phyloP scores from a whole-genome alignment of 2,797 vertebrate species.

The Oryzias sinensis region DNA sequence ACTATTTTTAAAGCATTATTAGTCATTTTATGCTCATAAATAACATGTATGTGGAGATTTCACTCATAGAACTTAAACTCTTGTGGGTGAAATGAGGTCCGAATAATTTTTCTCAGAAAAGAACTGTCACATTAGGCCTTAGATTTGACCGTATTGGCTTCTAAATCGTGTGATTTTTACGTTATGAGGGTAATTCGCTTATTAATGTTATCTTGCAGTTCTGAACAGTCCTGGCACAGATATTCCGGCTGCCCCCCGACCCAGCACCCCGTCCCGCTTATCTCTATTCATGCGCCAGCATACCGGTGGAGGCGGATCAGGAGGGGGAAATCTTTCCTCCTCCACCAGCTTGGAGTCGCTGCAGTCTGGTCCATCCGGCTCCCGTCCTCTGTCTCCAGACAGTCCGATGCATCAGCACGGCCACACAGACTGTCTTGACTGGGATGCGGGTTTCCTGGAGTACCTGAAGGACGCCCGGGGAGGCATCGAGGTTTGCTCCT shows the following conservation, averaged over 20 bases:
- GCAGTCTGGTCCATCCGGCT: conserved; percentile 49
- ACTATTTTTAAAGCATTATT: too few species aligned
- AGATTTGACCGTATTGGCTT: not conserved
- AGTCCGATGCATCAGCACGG: conserved; percentile 80
- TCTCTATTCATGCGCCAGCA: conserved; percentile 90
- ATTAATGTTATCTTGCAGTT: conserved; percentile 55
- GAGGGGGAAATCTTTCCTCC: conserved; percentile 44
- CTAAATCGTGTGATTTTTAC: not conserved
- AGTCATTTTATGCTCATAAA: too few species aligned
- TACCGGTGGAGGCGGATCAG: conserved; percentile 66
- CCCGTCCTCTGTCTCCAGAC: conserved; percentile 65
- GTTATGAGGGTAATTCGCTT: not conserved
- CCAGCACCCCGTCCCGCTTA: conserved; percentile 91
- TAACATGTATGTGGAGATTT: too few species aligned
- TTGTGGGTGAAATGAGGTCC: too few species aligned
- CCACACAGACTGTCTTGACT: conserved; percentile 72
- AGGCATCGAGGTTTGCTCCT: conserved; percentile 85
- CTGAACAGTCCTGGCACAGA: conserved; percentile 84
- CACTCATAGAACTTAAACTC: too few species aligned
- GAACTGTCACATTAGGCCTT: too few species aligned
- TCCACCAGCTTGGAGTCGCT: conserved; percentile 52
- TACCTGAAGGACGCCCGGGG: conserved; percentile 88
- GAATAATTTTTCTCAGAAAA: too few species aligned
- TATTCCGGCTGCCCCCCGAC: conserved; percentile 77
- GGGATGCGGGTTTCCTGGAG: conserved; percentile 91